Conservation (phyloP, 1,140 invertebrate genomes). For the Pectinophora gossypiella region DNA sequence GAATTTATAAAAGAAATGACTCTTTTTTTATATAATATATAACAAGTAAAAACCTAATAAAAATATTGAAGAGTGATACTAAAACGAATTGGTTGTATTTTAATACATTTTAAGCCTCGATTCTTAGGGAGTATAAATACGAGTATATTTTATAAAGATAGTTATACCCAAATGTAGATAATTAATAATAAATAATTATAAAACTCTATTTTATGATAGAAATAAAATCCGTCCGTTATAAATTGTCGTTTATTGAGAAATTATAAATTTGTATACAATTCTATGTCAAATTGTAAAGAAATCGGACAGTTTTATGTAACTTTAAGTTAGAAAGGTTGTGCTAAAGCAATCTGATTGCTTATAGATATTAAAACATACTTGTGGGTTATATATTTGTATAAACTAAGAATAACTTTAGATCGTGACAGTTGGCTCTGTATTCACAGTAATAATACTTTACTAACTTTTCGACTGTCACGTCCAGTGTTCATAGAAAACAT, state of each 20-base stretch:
- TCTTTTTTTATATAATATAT: too few relatives aligned
- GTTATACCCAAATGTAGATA: constrained; percentile 60
- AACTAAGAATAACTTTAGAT: not conserved
- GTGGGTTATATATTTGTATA: constrained; percentile 6
- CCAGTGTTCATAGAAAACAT: constrained; percentile 11
- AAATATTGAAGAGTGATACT: too few relatives aligned
- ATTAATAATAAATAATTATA: constrained; percentile 5
- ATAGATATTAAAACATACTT: constrained; percentile 10
- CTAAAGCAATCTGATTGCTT: constrained; percentile 53
- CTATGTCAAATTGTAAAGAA: constrained; percentile 26
- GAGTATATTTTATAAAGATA: not conserved
- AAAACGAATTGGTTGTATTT: too few relatives aligned
- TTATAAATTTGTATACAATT: constrained; percentile 23
- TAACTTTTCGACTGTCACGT: not conserved
- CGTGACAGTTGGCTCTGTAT: not conserved
- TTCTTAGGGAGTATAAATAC: too few relatives aligned
- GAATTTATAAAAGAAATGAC: too few relatives aligned
- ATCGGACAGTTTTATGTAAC: constrained; percentile 11
- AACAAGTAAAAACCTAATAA: too few relatives aligned
- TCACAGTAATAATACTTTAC: not conserved
- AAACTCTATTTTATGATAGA: too few relatives aligned
- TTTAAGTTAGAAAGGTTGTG: constrained; percentile 45
- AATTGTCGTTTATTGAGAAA: constrained; percentile 15
- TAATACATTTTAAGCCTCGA: too few relatives aligned
- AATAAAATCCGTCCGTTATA: constrained; percentile 36